Conservation (phyloP, 2,888 invertebrate genomes). For the Thyatira batis region DNA sequence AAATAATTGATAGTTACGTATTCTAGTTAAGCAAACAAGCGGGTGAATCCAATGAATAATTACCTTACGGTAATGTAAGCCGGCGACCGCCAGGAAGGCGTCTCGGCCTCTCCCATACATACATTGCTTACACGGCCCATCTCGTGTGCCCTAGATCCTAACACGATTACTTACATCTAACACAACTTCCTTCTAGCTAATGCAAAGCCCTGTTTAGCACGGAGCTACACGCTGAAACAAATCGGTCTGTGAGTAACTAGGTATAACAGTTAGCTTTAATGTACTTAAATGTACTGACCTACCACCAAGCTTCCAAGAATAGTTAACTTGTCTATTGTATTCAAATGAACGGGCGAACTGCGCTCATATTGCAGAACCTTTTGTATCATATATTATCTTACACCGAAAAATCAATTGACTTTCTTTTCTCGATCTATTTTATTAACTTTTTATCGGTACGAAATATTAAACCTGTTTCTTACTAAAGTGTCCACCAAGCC, state of each 20-base stretch:
- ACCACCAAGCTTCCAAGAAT: background rate
- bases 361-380: background rate
- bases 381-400: background rate
- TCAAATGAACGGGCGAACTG: background rate
- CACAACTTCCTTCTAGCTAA: slow-evolving; percentile 51
- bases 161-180: slow-evolving; percentile 41
- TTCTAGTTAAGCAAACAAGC: background rate
- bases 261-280: background rate
- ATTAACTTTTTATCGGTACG: too few species aligned
- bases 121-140: slow-evolving; percentile 50
- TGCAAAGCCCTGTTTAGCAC: slow-evolving; percentile 33
- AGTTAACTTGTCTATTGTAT: background rate
- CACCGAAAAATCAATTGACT: too few species aligned
- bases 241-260: slow-evolving; percentile 17
- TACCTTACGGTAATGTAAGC: slow-evolving; percentile 9
- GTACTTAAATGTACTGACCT: background rate
- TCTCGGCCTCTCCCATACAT: slow-evolving; percentile 21
- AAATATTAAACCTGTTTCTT: too few species aligned
- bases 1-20: background rate
- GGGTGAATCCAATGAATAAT: background rate
- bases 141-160: slow-evolving; percentile 51
- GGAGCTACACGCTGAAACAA: slow-evolving; percentile 8
- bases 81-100: slow-evolving; percentile 55
- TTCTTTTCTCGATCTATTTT: too few species aligned
- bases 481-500: too few species aligned